phyloP scores from a whole-genome alignment of 2,113 vertebrate species.

The Hippocampus guttulatus region DNA sequence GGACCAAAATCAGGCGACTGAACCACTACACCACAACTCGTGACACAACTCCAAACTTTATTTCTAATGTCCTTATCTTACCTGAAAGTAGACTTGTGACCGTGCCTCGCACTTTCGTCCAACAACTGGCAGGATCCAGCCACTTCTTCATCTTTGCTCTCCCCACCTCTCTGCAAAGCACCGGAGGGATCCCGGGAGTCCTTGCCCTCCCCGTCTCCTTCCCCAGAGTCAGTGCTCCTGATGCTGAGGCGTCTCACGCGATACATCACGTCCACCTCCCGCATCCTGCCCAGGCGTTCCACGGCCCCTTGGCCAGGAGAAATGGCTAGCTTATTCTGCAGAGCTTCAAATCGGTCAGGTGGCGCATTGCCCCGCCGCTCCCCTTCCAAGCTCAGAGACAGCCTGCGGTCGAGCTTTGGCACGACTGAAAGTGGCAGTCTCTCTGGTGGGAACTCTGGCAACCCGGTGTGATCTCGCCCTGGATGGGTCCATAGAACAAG shows the following conservation, averaged over 20 bases:
- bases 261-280: conserved; percentile 86
- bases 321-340: conserved; percentile 82
- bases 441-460: conserved; percentile 63
- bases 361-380: conserved; percentile 68
- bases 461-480: conserved; percentile 50
- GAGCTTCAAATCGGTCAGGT: conserved; percentile 80
- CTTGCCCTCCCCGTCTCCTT: conserved; percentile 70
- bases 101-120: conserved; percentile 44
- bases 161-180: conserved; percentile 43
- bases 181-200: conserved; percentile 50
- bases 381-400: conserved; percentile 66
- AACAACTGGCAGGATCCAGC: conserved; percentile 50
- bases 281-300: conserved; percentile 85
- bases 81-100: conserved; percentile 59
- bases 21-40: background rate
- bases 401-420: conserved; percentile 64
- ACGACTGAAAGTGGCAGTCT: conserved; percentile 67
- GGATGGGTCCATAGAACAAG: conserved; percentile 55
- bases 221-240: conserved; percentile 75
- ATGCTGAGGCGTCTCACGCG: conserved; percentile 85
- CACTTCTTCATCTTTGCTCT: conserved; percentile 65
- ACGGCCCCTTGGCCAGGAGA: conserved; percentile 76
- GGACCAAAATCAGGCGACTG: background rate
- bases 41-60: background rate
- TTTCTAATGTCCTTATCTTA: conserved; percentile 31